Evolutionary conservation across 2,113 vertebrate species (phyloP).

Genomic region (Taurulus bubalis): DNA sequence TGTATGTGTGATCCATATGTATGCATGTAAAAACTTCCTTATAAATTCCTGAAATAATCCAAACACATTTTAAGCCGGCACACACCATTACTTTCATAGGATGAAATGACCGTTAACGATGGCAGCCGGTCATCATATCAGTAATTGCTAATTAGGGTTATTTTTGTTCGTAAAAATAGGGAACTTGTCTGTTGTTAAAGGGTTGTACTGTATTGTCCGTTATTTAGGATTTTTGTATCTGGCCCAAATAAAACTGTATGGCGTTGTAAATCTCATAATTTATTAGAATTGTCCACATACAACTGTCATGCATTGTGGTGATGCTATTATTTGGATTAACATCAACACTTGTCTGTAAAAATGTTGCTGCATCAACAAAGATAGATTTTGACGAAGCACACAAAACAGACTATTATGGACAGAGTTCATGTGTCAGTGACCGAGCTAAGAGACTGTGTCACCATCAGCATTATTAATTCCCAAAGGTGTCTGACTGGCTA

Average conservation of each 20-base stretch:
- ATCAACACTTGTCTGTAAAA: not conserved
- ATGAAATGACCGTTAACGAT: not conserved
- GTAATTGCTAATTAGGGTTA: not conserved
- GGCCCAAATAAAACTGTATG: not conserved
- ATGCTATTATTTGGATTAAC: not conserved
- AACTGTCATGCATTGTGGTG: constrained; percentile 1
- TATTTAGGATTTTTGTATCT: not conserved
- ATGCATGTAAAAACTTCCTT: not conserved
- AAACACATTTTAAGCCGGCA: not conserved
- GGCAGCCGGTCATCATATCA: not conserved
- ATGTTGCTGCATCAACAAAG: not conserved
- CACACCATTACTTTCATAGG: not conserved
- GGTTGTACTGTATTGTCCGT: not conserved
- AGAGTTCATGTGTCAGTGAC: not conserved
- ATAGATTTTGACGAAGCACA: not conserved
- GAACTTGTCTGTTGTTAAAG: not conserved
- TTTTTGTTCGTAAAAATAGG: not conserved
- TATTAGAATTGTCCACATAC: not conserved
- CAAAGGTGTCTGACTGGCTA: constrained; percentile 1
- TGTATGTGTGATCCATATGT: constrained; percentile 4
- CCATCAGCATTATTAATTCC: not conserved
- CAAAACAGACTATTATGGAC: not conserved
- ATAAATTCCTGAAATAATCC: not conserved
- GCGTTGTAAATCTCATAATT: not conserved
- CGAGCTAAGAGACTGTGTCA: constrained; percentile 4